Conservation (phyloP, 1,140 invertebrate species). For the Saccostrea echinata region DNA sequence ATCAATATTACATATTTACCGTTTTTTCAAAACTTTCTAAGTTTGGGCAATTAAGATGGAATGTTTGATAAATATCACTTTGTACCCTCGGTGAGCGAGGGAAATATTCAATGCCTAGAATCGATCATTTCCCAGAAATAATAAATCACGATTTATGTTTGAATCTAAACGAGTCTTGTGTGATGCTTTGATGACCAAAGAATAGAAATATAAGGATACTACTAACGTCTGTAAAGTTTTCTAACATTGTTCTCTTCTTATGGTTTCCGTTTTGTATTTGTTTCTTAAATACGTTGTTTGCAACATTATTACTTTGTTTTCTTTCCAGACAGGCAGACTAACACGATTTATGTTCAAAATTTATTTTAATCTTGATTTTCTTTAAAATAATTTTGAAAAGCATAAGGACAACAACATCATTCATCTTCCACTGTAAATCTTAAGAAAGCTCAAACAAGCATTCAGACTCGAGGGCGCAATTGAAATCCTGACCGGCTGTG, state of each 20-base stretch:
- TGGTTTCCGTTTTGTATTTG: too few species aligned
- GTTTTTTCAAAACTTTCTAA: slow-evolving; percentile 1
- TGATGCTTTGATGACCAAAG: slow-evolving; percentile 7
- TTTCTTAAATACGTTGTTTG: too few species aligned
- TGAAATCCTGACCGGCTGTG: slow-evolving; percentile 4
- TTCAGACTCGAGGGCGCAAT: slow-evolving; percentile 27
- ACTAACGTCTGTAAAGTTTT: too few species aligned
- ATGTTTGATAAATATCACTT: slow-evolving; percentile 26
- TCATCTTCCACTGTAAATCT: background rate
- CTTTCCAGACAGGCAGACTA: background rate
- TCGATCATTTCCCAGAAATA: slow-evolving; percentile 4
- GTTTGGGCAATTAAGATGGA: slow-evolving; percentile 29
- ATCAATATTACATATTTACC: slow-evolving; percentile 34
- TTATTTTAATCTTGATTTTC: background rate
- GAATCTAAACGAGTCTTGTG: background rate
- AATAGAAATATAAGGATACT: background rate
- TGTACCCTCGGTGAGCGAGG: background rate
- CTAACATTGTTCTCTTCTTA: too few species aligned
- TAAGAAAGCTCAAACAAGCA: background rate
- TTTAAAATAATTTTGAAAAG: background rate
- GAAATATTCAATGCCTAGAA: background rate
- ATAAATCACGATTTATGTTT: slow-evolving; percentile 7
- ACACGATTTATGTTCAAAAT: background rate
- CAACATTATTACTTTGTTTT: background rate
- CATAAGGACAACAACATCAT: slow-evolving; percentile 9